phyloP scores from a whole-genome alignment of 2,797 vertebrate genomes.

The Phoxinus dragarum region DNA sequence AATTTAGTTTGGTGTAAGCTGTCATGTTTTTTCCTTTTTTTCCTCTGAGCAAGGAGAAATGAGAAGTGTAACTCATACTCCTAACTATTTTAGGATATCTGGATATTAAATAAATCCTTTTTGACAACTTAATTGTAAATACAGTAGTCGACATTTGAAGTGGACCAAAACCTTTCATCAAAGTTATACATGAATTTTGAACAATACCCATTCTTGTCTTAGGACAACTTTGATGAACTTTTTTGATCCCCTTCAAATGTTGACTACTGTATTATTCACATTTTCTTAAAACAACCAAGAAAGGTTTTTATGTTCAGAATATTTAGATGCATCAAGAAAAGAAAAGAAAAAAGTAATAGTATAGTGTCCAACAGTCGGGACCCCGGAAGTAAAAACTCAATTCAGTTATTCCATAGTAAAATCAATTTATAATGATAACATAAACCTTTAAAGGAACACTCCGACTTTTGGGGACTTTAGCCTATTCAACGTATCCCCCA shows the following conservation, averaged over 20 bases:
- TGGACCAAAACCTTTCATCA: too few relatives aligned
- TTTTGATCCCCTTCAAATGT: too few relatives aligned
- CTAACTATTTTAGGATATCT: not conserved
- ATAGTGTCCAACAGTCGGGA: not conserved
- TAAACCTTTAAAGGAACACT: not conserved
- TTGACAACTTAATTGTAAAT: not conserved
- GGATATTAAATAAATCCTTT: not conserved
- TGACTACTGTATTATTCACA: too few relatives aligned
- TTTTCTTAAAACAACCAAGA: not conserved
- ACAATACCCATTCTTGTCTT: too few relatives aligned
- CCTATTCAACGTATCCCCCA: too few relatives aligned
- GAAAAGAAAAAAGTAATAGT: not conserved
- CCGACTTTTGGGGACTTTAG: too few relatives aligned
- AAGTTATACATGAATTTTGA: too few relatives aligned
- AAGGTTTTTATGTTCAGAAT: not conserved
- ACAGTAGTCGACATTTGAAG: too few relatives aligned
- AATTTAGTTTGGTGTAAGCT: not conserved
- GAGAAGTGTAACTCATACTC: not conserved
- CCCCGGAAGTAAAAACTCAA: not conserved
- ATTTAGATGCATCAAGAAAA: not conserved
- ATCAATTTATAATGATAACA: not conserved
- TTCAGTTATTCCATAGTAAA: not conserved
- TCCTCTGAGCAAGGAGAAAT: not conserved
- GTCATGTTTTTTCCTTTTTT: not conserved
- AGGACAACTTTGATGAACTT: too few relatives aligned